These are phyloP conservation scores for Melipona bicolor DNA, from an alignment of 2,888 invertebrate species.

Conservation along the genomic window DNA sequence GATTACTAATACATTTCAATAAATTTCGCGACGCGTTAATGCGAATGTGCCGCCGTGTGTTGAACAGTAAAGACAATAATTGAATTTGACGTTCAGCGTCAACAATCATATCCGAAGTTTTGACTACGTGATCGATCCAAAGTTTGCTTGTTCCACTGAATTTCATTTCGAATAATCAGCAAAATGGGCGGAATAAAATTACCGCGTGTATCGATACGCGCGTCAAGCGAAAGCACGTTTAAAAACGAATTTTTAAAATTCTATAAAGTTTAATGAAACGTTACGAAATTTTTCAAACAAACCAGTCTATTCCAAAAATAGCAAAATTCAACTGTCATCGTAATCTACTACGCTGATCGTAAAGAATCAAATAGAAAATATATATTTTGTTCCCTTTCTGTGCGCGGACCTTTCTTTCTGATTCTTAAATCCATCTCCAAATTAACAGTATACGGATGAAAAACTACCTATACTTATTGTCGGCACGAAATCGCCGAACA, in stretches of 20 bases:
- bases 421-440: background rate
- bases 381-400: background rate
- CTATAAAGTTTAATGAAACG: no score
- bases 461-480: no score
- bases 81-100: conserved; percentile 3
- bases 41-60: background rate
- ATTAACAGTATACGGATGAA: no score
- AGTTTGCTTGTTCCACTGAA: background rate
- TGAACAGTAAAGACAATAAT: background rate
- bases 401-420: no score
- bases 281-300: no score
- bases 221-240: background rate
- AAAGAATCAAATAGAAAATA: background rate
- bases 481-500: background rate
- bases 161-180: background rate
- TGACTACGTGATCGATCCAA: background rate
- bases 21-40: background rate
- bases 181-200: background rate
- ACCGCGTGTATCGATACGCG: background rate
- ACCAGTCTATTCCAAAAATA: no score
- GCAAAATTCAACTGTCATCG: no score
- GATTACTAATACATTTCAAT: background rate
- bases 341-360: no score
- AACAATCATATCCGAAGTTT: background rate
- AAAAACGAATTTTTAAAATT: background rate